These are phyloP conservation scores for Cephus pulcher DNA, from an alignment of 2,888 invertebrate genomes.

Conservation along the genomic window DNA sequence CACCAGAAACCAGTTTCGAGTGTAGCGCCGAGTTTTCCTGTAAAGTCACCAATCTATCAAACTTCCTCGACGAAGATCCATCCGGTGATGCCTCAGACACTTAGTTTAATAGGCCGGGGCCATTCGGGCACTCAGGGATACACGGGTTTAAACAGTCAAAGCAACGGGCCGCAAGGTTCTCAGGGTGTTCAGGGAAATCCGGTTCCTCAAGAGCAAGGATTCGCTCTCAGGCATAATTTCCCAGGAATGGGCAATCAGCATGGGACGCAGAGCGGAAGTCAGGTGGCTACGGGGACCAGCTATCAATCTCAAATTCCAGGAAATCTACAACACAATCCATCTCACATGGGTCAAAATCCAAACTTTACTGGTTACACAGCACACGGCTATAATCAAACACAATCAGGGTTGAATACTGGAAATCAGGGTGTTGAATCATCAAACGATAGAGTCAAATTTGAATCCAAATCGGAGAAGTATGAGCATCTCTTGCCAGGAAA, in stretches of 20 bases:
- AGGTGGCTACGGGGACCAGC: conserved; percentile 12
- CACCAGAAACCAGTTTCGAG: conserved; percentile 88
- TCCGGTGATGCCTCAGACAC: conserved; percentile 82
- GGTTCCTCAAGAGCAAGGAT: conserved; percentile 14
- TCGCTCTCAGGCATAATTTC: conserved; percentile 39
- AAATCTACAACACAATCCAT: neutral
- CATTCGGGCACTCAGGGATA: conserved; percentile 26
- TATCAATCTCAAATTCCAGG: neutral
- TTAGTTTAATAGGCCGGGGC: conserved; percentile 65
- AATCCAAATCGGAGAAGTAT: conserved; percentile 48
- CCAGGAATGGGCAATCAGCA: conserved; percentile 25
- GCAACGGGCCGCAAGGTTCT: conserved; percentile 10
- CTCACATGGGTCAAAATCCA: neutral
- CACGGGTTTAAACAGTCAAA: conserved; percentile 8
- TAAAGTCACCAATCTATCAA: conserved; percentile 79
- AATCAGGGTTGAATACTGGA: conserved; percentile 24
- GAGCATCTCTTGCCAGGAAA: conserved; percentile 38
- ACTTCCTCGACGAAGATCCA: conserved; percentile 85
- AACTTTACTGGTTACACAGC: conserved; percentile 35
- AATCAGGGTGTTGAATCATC: conserved; percentile 26
- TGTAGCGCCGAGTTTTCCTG: conserved; percentile 82
- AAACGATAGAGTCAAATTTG: conserved; percentile 46
- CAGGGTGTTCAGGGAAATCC: neutral
- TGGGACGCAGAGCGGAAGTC: conserved; percentile 25
- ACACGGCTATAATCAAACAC: conserved; percentile 48